phyloP scores from a whole-genome alignment of 2,797 vertebrate genomes.

The Acrossocheilus fasciatus region DNA sequence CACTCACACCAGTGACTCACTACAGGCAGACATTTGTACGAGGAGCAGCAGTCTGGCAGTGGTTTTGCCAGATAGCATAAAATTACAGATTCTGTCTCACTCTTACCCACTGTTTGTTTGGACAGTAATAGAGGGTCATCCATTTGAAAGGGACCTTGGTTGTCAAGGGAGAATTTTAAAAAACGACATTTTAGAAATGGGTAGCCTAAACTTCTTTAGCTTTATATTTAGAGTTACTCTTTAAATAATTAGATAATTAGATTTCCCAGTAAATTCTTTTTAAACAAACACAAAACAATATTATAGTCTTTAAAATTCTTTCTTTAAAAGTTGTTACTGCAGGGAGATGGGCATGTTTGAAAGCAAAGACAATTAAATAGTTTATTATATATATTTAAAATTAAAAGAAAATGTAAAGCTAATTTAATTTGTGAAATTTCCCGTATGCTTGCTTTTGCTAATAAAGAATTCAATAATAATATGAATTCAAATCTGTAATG shows the following conservation, averaged over 20 bases:
- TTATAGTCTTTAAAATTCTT: neutral
- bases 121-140: conserved; percentile 44
- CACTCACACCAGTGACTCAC: conserved; percentile 49
- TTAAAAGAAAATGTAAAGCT: neutral
- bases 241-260: neutral
- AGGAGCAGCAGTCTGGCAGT: conserved; percentile 54
- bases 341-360: neutral
- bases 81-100: conserved; percentile 61
- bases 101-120: conserved; percentile 67
- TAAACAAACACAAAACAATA: no score
- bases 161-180: neutral
- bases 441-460: neutral
- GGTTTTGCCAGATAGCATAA: conserved; percentile 60
- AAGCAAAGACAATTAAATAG: neutral
- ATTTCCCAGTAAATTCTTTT: neutral
- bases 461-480: neutral
- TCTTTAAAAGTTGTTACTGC: neutral
- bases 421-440: neutral
- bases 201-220: neutral
- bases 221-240: neutral
- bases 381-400: neutral
- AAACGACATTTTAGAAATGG: conserved; percentile 3
- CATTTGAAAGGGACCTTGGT: conserved; percentile 26
- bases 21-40: conserved; percentile 29
- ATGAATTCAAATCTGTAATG: neutral